Evolutionary conservation across 2,113 vertebrate genomes (phyloP), one percentile per base, ranked within the genome.

Genomic region (Dasyornis broadbenti): DNA sequence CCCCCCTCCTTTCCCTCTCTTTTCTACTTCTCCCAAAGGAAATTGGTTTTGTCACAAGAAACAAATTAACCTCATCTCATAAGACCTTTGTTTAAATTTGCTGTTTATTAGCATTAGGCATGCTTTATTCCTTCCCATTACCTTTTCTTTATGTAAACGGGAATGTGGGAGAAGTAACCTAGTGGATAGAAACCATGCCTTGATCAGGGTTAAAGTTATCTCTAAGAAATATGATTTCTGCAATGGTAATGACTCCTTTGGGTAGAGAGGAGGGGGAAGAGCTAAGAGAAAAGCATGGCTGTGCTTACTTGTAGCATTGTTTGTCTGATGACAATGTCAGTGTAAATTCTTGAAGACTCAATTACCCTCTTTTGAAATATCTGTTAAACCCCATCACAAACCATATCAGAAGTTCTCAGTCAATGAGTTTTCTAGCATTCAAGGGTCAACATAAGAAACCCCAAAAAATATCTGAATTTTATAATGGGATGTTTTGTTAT

Each of bases 71-170:
- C 20, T 60, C 11, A 3, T 86, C 76, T 88, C 52, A 20, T 66
- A 71, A 94, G 56, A 79, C 68, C 26, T 70, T 93, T 23, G 5
- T 93, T 94, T 94, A 69, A 78, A 63, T 86, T 93, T 94, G 35
- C 56, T 81, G 17, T 92, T 79, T 92, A 57, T 65, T 96, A 88
- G 11, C 44, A 52, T 86, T 82, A 70, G 35, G 50, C 70, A 66
- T 37, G 63, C 52, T 93, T 15, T 59, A 23, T 92, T 94, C 68
- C 82, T 96, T 86, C 90, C 64, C 61, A 24, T 88, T 47, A 65
- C 42, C 27, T 50, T 91, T 42, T 66, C 39, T 83, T 80, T 75
- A 33, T 49, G 39, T 75, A 76, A 95, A 82, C 63, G 83, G 47
- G 68, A 82, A 77, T 66, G 33, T 44, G 26, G 30, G 39, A 94